Conservation (phyloP, 2,888 invertebrate genomes). For the Mycalesis mineus region DNA sequence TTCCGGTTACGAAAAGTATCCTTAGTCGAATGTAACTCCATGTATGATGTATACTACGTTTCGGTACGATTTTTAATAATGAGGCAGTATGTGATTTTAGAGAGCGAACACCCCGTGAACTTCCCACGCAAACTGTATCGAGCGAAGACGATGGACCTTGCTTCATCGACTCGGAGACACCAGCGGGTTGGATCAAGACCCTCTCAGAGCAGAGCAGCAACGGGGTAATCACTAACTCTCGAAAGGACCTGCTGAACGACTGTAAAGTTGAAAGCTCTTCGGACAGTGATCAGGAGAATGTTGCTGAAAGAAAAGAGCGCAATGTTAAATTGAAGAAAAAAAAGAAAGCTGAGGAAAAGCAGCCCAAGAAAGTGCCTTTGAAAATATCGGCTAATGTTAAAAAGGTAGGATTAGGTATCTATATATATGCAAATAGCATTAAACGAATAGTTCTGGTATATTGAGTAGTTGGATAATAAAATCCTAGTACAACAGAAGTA, state of each 20-base stretch:
- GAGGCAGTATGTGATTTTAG: no score
- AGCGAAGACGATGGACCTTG: constrained; percentile 74
- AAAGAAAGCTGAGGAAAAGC: constrained; percentile 44
- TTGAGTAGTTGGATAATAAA: no score
- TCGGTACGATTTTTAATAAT: no score
- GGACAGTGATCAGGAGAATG: constrained; percentile 43
- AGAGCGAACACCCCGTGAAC: constrained; percentile 74
- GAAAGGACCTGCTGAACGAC: constrained; percentile 72
- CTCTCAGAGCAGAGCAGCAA: constrained; percentile 60
- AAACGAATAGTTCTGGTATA: no score
- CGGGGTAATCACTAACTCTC: constrained; percentile 62
- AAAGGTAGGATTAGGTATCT: constrained; percentile 42
- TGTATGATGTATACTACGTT: no score
- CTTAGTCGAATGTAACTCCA: no score
- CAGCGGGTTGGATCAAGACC: constrained; percentile 65
- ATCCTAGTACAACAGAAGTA: no score
- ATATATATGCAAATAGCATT: no score
- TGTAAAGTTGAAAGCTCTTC: constrained; percentile 61
- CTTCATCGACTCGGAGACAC: constrained; percentile 68
- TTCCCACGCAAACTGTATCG: constrained; percentile 69
- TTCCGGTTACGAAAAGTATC: no score
- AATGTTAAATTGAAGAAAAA: constrained; percentile 46
- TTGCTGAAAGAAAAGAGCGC: constrained; percentile 33
- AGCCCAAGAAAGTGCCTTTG: constrained; percentile 15
- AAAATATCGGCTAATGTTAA: constrained; percentile 53